Conservation (phyloP, 1,140 invertebrate species). For the Lepidotrigona ventralis region DNA sequence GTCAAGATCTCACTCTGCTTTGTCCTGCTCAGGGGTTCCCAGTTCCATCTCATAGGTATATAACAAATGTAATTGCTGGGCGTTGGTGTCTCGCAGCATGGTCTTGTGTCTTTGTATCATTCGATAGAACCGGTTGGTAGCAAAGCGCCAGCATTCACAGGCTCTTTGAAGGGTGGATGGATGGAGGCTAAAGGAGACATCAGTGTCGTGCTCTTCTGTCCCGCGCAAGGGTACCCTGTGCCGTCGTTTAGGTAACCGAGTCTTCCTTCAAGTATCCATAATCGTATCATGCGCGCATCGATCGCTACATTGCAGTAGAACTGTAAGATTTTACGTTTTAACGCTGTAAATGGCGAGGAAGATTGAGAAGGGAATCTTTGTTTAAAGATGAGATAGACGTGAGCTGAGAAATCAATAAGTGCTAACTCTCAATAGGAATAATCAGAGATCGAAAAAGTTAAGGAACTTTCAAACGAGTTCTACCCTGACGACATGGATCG, state of each 20-base stretch:
- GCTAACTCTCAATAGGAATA: too few species aligned
- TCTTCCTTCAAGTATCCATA: neutral
- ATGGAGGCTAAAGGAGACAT: constrained; percentile 57
- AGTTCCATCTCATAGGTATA: constrained; percentile 82
- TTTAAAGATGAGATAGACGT: too few species aligned
- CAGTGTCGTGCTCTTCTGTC: constrained; percentile 78
- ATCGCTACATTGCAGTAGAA: neutral
- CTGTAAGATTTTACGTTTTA: neutral
- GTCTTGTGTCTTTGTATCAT: constrained; percentile 30
- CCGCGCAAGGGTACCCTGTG: constrained; percentile 86
- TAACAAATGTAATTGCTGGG: neutral
- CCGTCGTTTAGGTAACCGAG: constrained; percentile 84
- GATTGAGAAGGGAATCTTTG: too few species aligned
- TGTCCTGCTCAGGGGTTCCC: constrained; percentile 87
- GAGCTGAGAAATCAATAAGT: too few species aligned
- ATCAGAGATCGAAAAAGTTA: too few species aligned
- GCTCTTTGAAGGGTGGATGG: constrained; percentile 71
- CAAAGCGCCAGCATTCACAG: constrained; percentile 73
- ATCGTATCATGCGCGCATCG: neutral
- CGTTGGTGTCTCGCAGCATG: constrained; percentile 39
- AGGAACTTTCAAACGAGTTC: too few species aligned
- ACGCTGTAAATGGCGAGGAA: neutral
- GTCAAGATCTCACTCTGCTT: constrained; percentile 73
- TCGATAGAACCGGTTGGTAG: constrained; percentile 72
- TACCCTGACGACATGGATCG: too few species aligned